A percentile compares a stretch with the other conserved stretches of the same genome.
These are phyloP conservation scores for Operophtera brumata DNA, from an alignment of 2,888 invertebrate genomes.

Conservation along the genomic window DNA sequence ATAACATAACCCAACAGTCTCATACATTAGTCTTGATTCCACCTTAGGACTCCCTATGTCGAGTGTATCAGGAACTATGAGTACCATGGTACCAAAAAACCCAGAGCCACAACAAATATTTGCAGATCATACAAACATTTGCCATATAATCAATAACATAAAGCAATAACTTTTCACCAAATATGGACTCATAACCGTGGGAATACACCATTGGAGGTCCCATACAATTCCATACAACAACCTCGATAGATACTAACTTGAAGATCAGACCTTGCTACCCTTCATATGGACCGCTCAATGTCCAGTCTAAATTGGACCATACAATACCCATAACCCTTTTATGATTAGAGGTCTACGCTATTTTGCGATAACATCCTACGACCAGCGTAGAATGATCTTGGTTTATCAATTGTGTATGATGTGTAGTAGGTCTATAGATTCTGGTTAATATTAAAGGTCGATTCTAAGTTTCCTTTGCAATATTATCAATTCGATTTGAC, in stretches of 20 bases:
- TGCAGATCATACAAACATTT: too few relatives aligned
- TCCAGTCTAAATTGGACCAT: conserved; percentile 27
- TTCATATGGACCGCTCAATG: conserved; percentile 44
- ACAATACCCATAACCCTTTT: not conserved
- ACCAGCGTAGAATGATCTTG: conserved; percentile 5
- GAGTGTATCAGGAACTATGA: too few relatives aligned
- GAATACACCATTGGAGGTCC: conserved; percentile 41
- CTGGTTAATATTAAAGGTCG: conserved; percentile 41
- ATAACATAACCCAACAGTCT: too few relatives aligned
- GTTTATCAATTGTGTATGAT: not conserved
- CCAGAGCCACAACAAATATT: too few relatives aligned
- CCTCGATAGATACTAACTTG: conserved; percentile 36
- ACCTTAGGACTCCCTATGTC: too few relatives aligned
- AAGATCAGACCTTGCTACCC: conserved; percentile 51
- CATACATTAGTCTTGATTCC: too few relatives aligned
- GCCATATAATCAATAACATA: too few relatives aligned
- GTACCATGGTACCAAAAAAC: too few relatives aligned
- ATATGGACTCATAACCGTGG: conserved; percentile 9
- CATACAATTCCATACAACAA: conserved; percentile 35
- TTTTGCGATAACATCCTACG: not conserved
- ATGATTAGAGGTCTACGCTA: not conserved
- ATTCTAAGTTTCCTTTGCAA: conserved; percentile 41
- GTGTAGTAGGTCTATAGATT: not conserved
- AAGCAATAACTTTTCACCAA: not conserved
- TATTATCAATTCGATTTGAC: conserved; percentile 56